Percentiles rank a stretch among this genome's conserved stretches.
Evolutionary conservation across 30 jellyfish, hydroid and myxozoan species (phyloP).

Genomic region (Hydra vulgaris): DNA sequence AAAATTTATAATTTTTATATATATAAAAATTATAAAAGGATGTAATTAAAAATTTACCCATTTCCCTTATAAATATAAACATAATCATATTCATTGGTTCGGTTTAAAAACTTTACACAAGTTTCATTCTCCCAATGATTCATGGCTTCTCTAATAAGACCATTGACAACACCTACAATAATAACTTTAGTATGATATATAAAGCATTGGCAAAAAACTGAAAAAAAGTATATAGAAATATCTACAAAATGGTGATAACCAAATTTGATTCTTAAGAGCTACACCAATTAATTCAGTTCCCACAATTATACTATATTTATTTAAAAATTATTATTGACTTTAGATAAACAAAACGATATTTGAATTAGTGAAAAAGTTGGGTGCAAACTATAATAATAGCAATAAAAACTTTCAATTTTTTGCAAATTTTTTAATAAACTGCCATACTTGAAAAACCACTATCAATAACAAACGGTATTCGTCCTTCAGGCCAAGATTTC

Average conservation of each 20-base stretch:
- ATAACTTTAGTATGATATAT: neutral
- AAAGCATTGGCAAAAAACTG: no score
- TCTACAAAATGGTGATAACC: no score
- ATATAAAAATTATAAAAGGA: no score
- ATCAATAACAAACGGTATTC: slow-evolving; percentile 49
- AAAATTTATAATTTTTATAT: no score
- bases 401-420: no score
- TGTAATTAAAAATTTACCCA: slow-evolving; percentile 44
- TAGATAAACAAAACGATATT: no score
- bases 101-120: slow-evolving; percentile 55
- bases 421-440: neutral
- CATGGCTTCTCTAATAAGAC: slow-evolving; percentile 74
- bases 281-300: neutral
- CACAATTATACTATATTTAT: neutral
- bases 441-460: slow-evolving; percentile 55
- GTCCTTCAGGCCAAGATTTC: slow-evolving; percentile 69
- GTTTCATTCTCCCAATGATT: slow-evolving; percentile 76
- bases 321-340: no score
- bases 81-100: slow-evolving; percentile 57
- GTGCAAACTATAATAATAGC: no score
- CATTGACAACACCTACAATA: slow-evolving; percentile 49
- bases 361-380: no score
- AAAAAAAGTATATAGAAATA: no score
- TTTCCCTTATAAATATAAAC: slow-evolving; percentile 43
- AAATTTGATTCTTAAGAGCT: no score